Base-by-base conservation (phyloP, 2,113 vertebrate species). In the Catharus minimus region DNA sequence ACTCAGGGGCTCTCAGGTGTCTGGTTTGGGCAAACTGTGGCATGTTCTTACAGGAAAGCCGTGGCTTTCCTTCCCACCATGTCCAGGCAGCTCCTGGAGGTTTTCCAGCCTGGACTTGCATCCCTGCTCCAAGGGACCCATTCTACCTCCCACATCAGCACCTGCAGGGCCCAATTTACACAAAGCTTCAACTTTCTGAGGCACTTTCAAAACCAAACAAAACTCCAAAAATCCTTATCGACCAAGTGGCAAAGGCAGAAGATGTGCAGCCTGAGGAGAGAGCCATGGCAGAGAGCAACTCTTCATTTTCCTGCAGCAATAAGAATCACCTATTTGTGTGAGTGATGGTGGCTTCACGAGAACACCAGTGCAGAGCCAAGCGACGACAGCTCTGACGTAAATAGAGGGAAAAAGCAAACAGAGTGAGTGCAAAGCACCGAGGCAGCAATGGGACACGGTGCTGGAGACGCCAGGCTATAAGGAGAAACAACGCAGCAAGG, bases 321-420 rank as follows among this genome's bases (percentile, higher is more conserved):
- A 61, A 78, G 82, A 93, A 32, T 21, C 61, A 89, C 65, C 88
- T 50, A 15, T 92, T 78, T 82, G 68, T 84, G n/a, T 94, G 92
- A 93, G 47, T 61, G 62, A 82, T 75, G 74, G 90, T 88, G 88
- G 86, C 86, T 95, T 92, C 80, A 64, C 2, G 4, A 86, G 83
- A 82, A 93, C 90, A 82, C 62, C 90, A 47, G 12, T 6, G 77
- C 81, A 79, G 86, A 95, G 92, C 93, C 90, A 89, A 65, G 62
- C 36, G 13, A 78, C 23, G 46, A 72, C 83, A 87, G 86, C 84
- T 79, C 6, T 92, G 92, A 94, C 78, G 83, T 84, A 72, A 90
- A 79, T 23, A 81, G 71, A 84, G 52, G 46, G 27, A n/a, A 76
- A 93, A 93, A 85, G 86, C 88, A 95, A 94, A 88, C 61, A 86